Base-by-base conservation (phyloP, 2,888 invertebrate species). In the Meta bourneti region DNA sequence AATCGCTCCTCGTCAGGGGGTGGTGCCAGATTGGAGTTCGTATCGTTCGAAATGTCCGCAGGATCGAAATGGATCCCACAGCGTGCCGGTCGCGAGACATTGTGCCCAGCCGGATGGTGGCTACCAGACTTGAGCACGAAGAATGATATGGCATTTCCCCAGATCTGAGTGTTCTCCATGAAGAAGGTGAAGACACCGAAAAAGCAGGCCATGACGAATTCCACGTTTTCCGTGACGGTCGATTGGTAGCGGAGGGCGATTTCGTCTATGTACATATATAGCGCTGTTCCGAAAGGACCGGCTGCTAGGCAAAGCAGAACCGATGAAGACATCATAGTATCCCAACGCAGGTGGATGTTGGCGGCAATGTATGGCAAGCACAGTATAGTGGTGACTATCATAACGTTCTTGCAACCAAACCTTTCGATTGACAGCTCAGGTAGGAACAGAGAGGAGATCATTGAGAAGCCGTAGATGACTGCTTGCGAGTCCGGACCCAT, bases 111-210 rank as follows among this genome's bases (percentile, higher is more conserved):
- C 20, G 9, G 11, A n/a, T 74, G 74, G 8, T 20, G n/a, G 13
- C 61, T 19, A 11, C 34, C n/a, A 11, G 74, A 74, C 34, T 49
- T 48, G 51, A 77, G 93, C 11, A 94, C 94, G 20, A 93, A 90
- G 7, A 98, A 98, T n/a, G 98, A 98, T 94, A 98, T 97, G 93
- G 99, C 96, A 95, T 99, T 99, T 94, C 99, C 99, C 97, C 98
- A 98, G 79, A 99, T 96, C 95, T 98, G 98, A 94, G 98, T 98
- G 16, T 98, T 97, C 95, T 99, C 99, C 97, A 99, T 99, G 93
- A 99, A 98, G 94, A 99, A 96, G 96, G 99, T 99, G 97, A 99
- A 99, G 96, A 99, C 98, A 78, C 99, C 99, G 95, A 99, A 99
- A 96, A 99, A 99, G 94, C 98, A 96, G 91, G 98, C 98, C 94